These are phyloP conservation scores for Coleophora flavipennella DNA, from an alignment of 2,888 invertebrate species.

Conservation along the genomic window DNA sequence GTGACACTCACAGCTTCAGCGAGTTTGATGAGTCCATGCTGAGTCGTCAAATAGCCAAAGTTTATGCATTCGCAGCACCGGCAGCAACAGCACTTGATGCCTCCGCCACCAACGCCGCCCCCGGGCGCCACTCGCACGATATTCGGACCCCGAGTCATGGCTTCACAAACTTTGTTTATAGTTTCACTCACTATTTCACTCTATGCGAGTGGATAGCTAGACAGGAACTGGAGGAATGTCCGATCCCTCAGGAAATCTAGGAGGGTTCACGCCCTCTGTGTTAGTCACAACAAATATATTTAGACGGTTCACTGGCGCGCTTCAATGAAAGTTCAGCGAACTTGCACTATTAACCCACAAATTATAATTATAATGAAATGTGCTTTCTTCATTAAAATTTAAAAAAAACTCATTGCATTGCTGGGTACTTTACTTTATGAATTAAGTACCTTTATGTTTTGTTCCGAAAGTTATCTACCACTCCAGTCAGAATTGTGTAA, in stretches of 20 bases:
- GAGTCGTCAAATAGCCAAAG: constrained; percentile 80
- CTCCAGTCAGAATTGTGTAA: too few species aligned
- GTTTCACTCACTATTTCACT: too few species aligned
- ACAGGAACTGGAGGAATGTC: constrained; percentile 10
- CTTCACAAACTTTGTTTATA: not conserved
- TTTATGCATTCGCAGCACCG: constrained; percentile 86
- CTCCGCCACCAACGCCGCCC: constrained; percentile 46
- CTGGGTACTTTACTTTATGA: not conserved
- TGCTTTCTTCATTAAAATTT: not conserved
- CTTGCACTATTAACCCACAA: constrained; percentile 24
- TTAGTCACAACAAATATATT: constrained; percentile 65
- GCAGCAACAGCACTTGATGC: constrained; percentile 82
- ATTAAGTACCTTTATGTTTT: too few species aligned
- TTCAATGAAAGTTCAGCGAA: constrained; percentile 37
- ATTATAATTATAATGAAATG: not conserved
- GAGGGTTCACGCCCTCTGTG: constrained; percentile 43
- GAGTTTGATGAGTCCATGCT: constrained; percentile 82
- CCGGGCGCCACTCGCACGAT: constrained; percentile 57
- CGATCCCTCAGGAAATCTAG: constrained; percentile 45
- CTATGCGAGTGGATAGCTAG: too few species aligned
- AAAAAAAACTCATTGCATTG: not conserved
- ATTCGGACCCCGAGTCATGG: constrained; percentile 61
- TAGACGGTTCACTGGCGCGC: constrained; percentile 43
- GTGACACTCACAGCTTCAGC: constrained; percentile 79
- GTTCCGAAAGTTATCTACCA: too few species aligned